Percentiles rank a stretch among this genome's conserved stretches.
These are phyloP conservation scores for Osedax frankpressi DNA, from an alignment of 2,888 invertebrate species.

Conservation along the genomic window DNA sequence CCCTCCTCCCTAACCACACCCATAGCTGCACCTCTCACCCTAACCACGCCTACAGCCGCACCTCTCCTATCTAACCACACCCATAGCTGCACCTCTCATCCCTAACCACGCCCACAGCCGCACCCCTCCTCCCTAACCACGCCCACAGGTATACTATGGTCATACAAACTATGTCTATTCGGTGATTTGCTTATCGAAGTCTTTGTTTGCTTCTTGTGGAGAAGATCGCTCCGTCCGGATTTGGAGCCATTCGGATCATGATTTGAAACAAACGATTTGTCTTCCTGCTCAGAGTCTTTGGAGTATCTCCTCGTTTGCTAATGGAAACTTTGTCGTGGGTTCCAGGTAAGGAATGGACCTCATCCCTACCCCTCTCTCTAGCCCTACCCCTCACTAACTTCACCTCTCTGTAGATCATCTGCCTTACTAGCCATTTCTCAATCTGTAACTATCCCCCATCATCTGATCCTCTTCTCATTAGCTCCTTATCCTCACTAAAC, in stretches of 20 bases:
- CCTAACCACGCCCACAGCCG: too few relatives aligned
- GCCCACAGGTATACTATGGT: constrained; percentile 53
- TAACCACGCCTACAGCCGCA: too few relatives aligned
- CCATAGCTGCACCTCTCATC: too few relatives aligned
- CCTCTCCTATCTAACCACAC: too few relatives aligned
- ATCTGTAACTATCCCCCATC: too few relatives aligned
- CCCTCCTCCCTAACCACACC: too few relatives aligned
- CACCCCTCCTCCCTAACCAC: too few relatives aligned
- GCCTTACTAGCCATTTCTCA: too few relatives aligned
- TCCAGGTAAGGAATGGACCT: constrained; percentile 48
- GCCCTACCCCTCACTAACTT: neutral
- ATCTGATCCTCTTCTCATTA: too few relatives aligned
- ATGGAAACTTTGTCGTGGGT: constrained; percentile 81
- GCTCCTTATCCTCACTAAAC: too few relatives aligned
- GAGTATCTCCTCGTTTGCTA: constrained; percentile 65
- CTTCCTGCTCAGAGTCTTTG: constrained; percentile 80
- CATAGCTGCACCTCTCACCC: too few relatives aligned
- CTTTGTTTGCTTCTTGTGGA: constrained; percentile 67
- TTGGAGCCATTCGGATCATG: constrained; percentile 30
- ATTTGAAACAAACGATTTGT: constrained; percentile 54
- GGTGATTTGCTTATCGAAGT: constrained; percentile 47
- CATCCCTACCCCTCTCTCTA: neutral
- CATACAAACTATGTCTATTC: constrained; percentile 77
- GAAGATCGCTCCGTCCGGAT: constrained; percentile 65
- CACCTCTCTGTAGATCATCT: neutral